Base-by-base conservation (phyloP, 2,888 invertebrate genomes). In the Machimus rusticus region DNA sequence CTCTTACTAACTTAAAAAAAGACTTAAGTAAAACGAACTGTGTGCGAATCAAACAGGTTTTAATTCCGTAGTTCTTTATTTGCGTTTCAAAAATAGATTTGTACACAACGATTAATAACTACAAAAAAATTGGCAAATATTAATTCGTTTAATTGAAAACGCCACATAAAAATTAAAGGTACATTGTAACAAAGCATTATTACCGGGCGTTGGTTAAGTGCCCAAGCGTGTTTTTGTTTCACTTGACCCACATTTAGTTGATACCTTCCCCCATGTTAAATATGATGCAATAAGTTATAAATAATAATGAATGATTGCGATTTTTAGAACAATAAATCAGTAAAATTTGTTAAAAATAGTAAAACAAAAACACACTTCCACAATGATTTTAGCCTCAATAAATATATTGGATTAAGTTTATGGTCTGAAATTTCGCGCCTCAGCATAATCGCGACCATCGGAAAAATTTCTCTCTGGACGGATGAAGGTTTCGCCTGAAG, bases 401-500 rank as follows among this genome's bases (percentile, higher is more conserved):
- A 39, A 12, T 37, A 39, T 0, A 34, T 31, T 16, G 19, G 16
- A 14, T 28, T 34, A 37, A 9, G 34, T 76, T 28, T 51, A 46
- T 14, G 46, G 23, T 55, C 28, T 81, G 31, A 81, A 81, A 31
- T 51, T 23, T 16, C 31, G 46, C 4, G 81, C 81, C 34, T 86
- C 86, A 23, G 74, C 86, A 88, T 91, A 92, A 51, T 93, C 92
- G 37, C 92, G 90, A 14, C 90, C 90, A 91, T 92, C 90, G 74
- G 93, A 93, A 51, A 91, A 91, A 90, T 93, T 93, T 66, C 92
- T 43, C 57, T 89, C 89, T 0, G 89, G 89, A 51, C 76, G 46
- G 14, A 86, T 86, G 19, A 85, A 74, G 1, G 81, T 91, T 87
- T 91, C 90, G 9, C 28, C 37, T 87, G 91, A 91, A 9, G 91